Base-by-base conservation (phyloP, 2,797 vertebrate genomes). In the Spinus olivaceus region DNA sequence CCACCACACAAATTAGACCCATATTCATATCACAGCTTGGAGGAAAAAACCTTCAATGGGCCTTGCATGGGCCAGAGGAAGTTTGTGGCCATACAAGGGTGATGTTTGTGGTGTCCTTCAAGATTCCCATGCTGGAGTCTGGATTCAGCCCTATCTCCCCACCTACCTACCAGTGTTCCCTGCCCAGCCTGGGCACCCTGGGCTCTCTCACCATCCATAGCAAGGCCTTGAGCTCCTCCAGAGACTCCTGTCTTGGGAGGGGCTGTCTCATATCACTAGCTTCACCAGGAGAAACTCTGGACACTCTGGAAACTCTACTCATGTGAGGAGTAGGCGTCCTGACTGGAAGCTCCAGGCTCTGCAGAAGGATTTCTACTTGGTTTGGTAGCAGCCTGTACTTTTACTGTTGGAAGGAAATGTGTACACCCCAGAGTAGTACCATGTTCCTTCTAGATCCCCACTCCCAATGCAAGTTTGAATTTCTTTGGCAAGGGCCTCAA, bases 311-410 rank as follows among this genome's bases (percentile, higher is more conserved):
- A 49, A 25, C 10, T 33, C 60, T 61, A 2, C 24, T 16, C 7
- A 0, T 1, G 0, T 27, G 35, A 37, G 14, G 9, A 59, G 4
- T 3, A 59, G 25, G 5, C 32, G 30, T 73, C 59, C 41, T 49
- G 56, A 56, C 17, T 27, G 47, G 44, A 65, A 41, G 12, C 27
- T 86, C 14, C 33, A 74, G 30, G 9, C 9, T 47, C 28, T 6
- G 1, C 18, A 28, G n/a, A 39, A 82, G 23, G 53, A 86, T 74
- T 85, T 15, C 18, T 15, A 35, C n/a, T 42, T 66, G 20, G 12
- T 64, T 80, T 81, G 42, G 22, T 54, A 73, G 22, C 16, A 88
- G 11, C 24, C 54, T 22, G 39, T 30, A 23, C 14, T 70, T 77
- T 25, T 80, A 20, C 24, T 57, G 3, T 33, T 90, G 83, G 10